Evolutionary conservation across 1,140 invertebrate species (phyloP), one percentile per base, ranked within the genome.

Genomic region (Drosophila kikkawai): DNA sequence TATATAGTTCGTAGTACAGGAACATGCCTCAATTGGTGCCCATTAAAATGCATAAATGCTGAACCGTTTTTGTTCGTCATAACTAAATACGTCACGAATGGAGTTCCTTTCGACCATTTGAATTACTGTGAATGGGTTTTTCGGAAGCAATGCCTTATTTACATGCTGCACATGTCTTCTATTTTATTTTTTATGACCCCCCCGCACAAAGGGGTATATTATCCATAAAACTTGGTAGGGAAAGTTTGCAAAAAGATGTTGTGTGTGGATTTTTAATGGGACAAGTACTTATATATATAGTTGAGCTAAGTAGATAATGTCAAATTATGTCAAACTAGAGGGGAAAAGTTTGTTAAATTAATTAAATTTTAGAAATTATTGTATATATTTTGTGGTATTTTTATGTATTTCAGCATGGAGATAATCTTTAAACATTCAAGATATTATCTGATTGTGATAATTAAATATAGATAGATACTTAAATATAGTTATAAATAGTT

Each of bases 11-110:
- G 29, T 41, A 48, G 36, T 45, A 70, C 19, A 55, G 58, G 58
- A 42, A 56, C 75, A 70, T 77, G 82, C 80, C 80, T 84, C 83
- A 84, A 84, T 84, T 87, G 87, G 85, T 80, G 80, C 63, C 77
- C 85, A 87, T 88, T 88, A 88, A 88, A 88, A 90, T 88, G 85
- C 85, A 88, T 68, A 88, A 82, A 80, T 77, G 68, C 68, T 79
- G 77, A 80, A 75, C 69, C 75, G 61, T 67, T 88, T 74, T 79
- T 73, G 69, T 73, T 39, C 51, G 51, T 73, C 70, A 74, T 74
- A 73, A 73, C 70, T 74, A 74, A 74, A 74, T 74, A 74, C 70
- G 68, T 74, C 70, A 74, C 55, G 55, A 73, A 39, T 73, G 37
- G 12, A 70, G 69, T 41, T 73, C 70, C 70, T 73, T 74, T 73